Evolutionary conservation across 2,888 invertebrate species (phyloP), one percentile per base, ranked within the genome.

Genomic region (Parnassius mnemosyne): DNA sequence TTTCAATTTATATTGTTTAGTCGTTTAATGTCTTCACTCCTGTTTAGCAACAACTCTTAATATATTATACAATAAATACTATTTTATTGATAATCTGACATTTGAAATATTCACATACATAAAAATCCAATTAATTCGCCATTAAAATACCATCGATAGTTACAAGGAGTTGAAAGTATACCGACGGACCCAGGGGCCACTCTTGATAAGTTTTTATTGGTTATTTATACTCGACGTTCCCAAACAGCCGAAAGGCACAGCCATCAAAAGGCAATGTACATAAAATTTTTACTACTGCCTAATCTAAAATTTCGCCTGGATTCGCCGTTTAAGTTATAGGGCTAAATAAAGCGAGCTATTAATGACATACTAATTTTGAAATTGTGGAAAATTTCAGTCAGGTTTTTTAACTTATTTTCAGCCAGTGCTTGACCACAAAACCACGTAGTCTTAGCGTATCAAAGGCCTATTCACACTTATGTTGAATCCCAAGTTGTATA

Each of bases 251-350:
- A 53, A 64, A 34, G 56, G 56, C 56, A 67, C 42, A 68, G 74
- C 71, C 78, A 80, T 83, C 81, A 79, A 81, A 78, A 71, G 69
- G 69, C 63, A 61, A 67, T 69, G 72, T 72, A 77, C 78, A 80
- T 85, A 76, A 86, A 85, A 78, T 46, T 55, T 87, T 89, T 84
- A 89, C 78, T 82, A 78, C 83, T 69, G 71, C 73, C 83, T 85
- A 86, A 90, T 89, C 88, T 87, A 46, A 81, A 85, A 83, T 85
- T 89, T 90, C 73, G 89, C 89, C 77, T 76, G 81, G 80, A 85
- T 89, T 89, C 80, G 87, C 87, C 73, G 74, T 72, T 64, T 72
- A 61, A 54, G 49, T 62, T 50, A 64, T 63, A 63, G 75, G 73
- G 62, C 68, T 62, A 66, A 46, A 64, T 76, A 75, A 81, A 65